Evolutionary conservation across 2,113 vertebrate species (phyloP), one percentile per base, ranked within the genome.

Genomic region (Marmota flaviventris): DNA sequence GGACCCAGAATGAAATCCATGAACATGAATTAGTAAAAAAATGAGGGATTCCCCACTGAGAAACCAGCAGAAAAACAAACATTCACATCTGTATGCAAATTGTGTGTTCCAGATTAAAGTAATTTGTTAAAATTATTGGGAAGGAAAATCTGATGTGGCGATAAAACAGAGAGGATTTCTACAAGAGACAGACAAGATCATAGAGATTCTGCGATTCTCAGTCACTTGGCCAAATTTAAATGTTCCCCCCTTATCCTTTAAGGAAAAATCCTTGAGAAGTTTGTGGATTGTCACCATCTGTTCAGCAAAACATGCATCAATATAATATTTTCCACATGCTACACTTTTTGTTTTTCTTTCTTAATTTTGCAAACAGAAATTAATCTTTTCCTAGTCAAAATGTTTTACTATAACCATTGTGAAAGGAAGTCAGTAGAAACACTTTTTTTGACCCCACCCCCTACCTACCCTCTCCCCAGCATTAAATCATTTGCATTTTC

Each of bases 231-330:
- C 73, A 88, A 48, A 92, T 69, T 96, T 72, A 97, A 93, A 70
- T 37, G 6, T 16, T 96, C 8, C 58, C 79, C 88, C 89, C 91
- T 90, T 25, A 39, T 92, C 76, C 94, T 79, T 25, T 93, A 94
- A 84, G 75, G 29, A 29, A 97, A 58, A 51, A 13, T 56, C 84
- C 32, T 94, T 81, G 93, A 90, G 69, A 96, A 97, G 94, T 90
- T 69, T 97, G 16, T 17, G 29, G 34, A 92, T 85, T 73, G 63
- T 95, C 90, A 96, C 79, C n/a, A 87, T 97, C 97, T 97, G 67
- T 77, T 98, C 75, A 93, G 94, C 82, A 97, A 97, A 97, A 97
- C 94, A 95, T 78, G 8, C 45, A 95, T 97, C 94, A 98, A 94
- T 75, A 72, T 94, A 96, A 75, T 94, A 78, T 89, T 98, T 97